phyloP scores from a whole-genome alignment of 2,797 vertebrate genomes.

The Acrocephalus scirpaceus region DNA sequence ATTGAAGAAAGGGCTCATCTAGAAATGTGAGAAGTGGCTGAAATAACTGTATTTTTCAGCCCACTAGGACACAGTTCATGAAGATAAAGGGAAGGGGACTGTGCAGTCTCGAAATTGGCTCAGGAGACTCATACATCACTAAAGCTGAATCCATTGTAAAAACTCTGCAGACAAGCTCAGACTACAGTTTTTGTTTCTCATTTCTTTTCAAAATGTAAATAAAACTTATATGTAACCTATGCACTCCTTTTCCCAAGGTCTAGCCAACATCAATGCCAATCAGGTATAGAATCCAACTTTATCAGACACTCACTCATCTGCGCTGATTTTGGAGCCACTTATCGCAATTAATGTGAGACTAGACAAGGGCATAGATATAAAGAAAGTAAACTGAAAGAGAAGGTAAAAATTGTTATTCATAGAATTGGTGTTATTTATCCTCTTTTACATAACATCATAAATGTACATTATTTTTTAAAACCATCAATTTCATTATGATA shows the following conservation, averaged over 20 bases:
- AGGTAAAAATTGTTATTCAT: neutral
- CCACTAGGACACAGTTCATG: neutral
- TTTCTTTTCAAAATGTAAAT: neutral
- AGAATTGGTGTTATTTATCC: neutral
- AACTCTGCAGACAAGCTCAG: neutral
- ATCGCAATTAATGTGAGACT: neutral
- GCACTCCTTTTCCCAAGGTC: neutral
- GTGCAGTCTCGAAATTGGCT: neutral
- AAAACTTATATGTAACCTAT: neutral
- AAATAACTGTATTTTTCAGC: slow-evolving; percentile 11
- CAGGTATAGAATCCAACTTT: neutral
- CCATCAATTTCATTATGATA: neutral
- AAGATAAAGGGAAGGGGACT: neutral
- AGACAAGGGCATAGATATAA: neutral
- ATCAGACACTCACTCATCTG: neutral
- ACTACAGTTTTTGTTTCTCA: neutral
- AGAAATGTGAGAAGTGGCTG: slow-evolving; percentile 43
- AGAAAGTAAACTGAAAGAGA: neutral
- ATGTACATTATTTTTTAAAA: neutral
- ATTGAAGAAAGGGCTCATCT: slow-evolving; percentile 52
- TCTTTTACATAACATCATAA: neutral
- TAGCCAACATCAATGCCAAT: neutral
- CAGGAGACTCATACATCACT: neutral
- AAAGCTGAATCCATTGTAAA: neutral
- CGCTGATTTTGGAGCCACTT: neutral